Evolutionary conservation across 2,113 vertebrate species (phyloP), one percentile per base, ranked within the genome.

Genomic region (Oryzias melastigma): DNA sequence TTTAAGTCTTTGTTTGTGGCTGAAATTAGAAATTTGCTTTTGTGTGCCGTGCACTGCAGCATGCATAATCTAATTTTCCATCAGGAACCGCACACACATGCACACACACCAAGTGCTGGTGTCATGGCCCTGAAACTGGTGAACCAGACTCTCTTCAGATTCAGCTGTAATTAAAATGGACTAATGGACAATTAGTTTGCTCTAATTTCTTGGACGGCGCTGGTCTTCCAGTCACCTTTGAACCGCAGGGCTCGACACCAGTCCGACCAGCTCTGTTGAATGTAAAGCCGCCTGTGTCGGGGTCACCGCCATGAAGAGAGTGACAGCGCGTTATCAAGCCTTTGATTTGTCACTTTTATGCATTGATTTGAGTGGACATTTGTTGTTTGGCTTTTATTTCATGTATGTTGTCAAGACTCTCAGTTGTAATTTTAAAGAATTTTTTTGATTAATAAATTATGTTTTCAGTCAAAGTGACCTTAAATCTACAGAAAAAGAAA

Each of bases 41-140:
- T 87, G 79, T 87, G 77, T 82, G 78, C 74, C 65, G 67, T 52
- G 81, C 85, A 79, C 54, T 52, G 73, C 80, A 83, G 88, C 88
- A 78, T 86, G 62, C 70, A 76, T 91, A 85, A 92, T 89, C 84
- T 29, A 67, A 91, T 90, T 89, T 90, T 77, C 50, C 35, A 43
- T 76, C 63, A 25, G 2, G 64, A 73, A 80, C 60, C 40, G 58
- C 42, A 40, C 40, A 45, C 46, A 12, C 5, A 8, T 22, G 18
- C 13, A 29, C 29, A 7, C 48, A 64, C 25, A 18, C 54, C 69
- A 75, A 45, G 62, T 70, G 56, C 66, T 72, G 68, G 81, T 85
- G 85, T 85, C 79, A 72, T 69, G 55, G 75, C 77, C 71, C 75
- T 72, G 65, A 68, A 78, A 78, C 22, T 27, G 74, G 56, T 45